Evolutionary conservation across 2,888 invertebrate species (phyloP), one percentile per base, ranked within the genome.

Genomic region (Eupelmus urozonus): DNA sequence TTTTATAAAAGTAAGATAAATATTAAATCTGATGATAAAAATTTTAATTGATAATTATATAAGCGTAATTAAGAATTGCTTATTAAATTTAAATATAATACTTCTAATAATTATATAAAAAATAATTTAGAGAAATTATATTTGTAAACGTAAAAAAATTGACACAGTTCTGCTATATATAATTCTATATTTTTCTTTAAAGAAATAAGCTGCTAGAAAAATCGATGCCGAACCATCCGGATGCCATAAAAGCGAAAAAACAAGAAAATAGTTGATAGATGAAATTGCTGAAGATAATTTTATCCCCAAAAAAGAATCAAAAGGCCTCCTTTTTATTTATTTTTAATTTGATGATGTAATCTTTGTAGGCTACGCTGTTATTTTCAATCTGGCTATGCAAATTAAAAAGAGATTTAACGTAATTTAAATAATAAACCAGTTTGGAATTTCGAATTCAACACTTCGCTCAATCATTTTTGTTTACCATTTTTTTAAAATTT

Each of bases 381-480:
- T 25, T 55, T 25, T 42, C 29, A 55, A 67, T 67, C 67, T 7
- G 23, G 40, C 55, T 67, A 67, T 67, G 55, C 29, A 67, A 55
- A 55, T 55, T 55, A 18, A 55, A 60, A 29, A 20, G 53, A n/a
- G n/a, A 2, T 23, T n/a, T 55, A 40, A 40, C 40, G n/a, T 40
- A 55, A 42, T 34, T 16, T 11, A 9, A 67, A 55, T 67, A 55
- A 23, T 45, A 7, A 45, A 45, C 45, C 2, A 16, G 16, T 16
- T 13, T 45, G 16, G 13, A 45, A 45, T 45, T 45, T 45, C 13
- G 9, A 13, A 45, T 45, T 13, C 16, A 16, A 45, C 45, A 45
- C 2, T 34, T 2, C 45, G 13, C 2, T 16, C 45, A 7, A 45
- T 45, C 13, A 45, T 45, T 45, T 13, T 45, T 4, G 45, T 9